phyloP scores from a whole-genome alignment of 2,888 invertebrate genomes.

The Automeris io region DNA sequence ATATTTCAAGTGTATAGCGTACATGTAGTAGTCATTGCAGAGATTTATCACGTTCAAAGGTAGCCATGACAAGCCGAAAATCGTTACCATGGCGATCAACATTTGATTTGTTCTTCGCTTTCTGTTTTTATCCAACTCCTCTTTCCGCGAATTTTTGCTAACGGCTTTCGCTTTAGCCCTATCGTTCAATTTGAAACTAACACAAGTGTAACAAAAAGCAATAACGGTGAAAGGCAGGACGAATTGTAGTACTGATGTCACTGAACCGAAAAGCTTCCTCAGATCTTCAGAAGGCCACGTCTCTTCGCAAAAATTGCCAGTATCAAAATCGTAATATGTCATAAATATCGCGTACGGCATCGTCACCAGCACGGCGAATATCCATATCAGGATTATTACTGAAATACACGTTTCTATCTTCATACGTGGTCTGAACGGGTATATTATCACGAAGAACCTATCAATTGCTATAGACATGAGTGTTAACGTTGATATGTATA shows the following conservation, averaged over 20 bases:
- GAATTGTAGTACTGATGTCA: slow-evolving; percentile 94
- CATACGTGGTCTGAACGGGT: slow-evolving; percentile 96
- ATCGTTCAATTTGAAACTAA: slow-evolving; percentile 91
- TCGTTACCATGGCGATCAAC: slow-evolving; percentile 97
- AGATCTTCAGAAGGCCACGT: slow-evolving; percentile 92
- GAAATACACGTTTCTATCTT: slow-evolving; percentile 89
- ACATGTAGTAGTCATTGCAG: slow-evolving; percentile 86
- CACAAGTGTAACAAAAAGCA: slow-evolving; percentile 94
- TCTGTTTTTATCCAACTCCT: slow-evolving; percentile 92
- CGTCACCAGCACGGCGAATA: slow-evolving; percentile 90
- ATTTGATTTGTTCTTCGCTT: slow-evolving; percentile 96
- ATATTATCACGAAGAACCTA: slow-evolving; percentile 97
- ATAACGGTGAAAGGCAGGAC: slow-evolving; percentile 96
- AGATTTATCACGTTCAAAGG: slow-evolving; percentile 94
- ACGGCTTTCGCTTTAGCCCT: slow-evolving; percentile 91
- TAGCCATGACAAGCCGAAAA: slow-evolving; percentile 97
- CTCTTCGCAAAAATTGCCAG: slow-evolving; percentile 85
- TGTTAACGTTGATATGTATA: slow-evolving; percentile 98
- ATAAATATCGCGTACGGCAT: slow-evolving; percentile 94
- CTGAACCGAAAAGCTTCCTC: slow-evolving; percentile 88
- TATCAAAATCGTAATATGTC: slow-evolving; percentile 74
- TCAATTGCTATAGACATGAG: slow-evolving; percentile 98
- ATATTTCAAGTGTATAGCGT: slow-evolving; percentile 85
- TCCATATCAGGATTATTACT: slow-evolving; percentile 94
- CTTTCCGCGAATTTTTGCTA: slow-evolving; percentile 88